Percentiles rank a stretch among this genome's conserved stretches.
phyloP scores from a whole-genome alignment of 2,888 invertebrate species.

The Orthosia incerta region DNA sequence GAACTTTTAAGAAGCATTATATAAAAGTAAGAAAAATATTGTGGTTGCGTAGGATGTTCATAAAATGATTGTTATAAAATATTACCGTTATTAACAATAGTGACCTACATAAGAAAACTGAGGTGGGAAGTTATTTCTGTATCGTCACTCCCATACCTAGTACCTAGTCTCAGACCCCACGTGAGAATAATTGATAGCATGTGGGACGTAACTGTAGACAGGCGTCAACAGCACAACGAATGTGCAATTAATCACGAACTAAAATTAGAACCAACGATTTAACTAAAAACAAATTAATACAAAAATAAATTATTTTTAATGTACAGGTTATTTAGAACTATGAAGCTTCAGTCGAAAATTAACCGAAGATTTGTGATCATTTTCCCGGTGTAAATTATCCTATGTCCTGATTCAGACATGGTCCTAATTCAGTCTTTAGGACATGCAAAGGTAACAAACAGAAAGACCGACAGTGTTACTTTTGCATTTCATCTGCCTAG shows the following conservation, averaged over 20 bases:
- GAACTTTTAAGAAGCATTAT: neutral
- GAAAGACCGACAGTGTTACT: too few relatives aligned
- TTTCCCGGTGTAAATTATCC: too few relatives aligned
- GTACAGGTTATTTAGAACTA: too few relatives aligned
- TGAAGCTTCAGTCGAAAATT: too few relatives aligned
- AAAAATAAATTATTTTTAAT: neutral
- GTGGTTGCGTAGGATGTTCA: neutral
- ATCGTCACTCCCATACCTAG: constrained; percentile 14
- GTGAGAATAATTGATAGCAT: constrained; percentile 45
- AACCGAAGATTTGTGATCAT: too few relatives aligned
- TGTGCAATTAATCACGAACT: constrained; percentile 13
- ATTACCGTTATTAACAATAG: neutral
- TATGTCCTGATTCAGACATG: too few relatives aligned
- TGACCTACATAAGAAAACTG: neutral
- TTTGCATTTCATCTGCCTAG: too few relatives aligned
- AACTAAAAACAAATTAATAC: neutral
- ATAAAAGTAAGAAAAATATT: neutral
- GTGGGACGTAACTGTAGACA: constrained; percentile 47
- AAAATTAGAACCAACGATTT: constrained; percentile 1
- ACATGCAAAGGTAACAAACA: too few relatives aligned
- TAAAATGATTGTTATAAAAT: neutral
- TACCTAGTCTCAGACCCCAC: constrained; percentile 39
- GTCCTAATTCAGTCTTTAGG: too few relatives aligned
- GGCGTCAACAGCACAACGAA: constrained; percentile 4
- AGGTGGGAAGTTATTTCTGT: constrained; percentile 29